Percentiles rank a stretch among this genome's conserved stretches.
Evolutionary conservation across 2,113 vertebrate species (phyloP).

Genomic region (Hiodon tergisus): DNA sequence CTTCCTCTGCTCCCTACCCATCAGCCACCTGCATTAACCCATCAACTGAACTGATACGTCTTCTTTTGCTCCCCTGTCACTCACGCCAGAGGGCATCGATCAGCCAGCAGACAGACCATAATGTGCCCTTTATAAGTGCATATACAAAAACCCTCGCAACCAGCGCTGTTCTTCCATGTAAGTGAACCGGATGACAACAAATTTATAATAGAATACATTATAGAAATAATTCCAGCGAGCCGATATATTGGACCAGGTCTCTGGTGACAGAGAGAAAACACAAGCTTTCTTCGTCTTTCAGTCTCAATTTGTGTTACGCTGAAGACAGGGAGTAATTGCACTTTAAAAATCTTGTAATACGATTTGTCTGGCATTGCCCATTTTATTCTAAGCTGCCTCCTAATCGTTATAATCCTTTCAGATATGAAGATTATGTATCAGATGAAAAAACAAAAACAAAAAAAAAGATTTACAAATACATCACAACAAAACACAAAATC

Average conservation of each 20-base stretch:
- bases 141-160: too few relatives aligned
- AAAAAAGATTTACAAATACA: conserved; percentile 43
- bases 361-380: conserved; percentile 49
- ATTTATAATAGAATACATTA: too few relatives aligned
- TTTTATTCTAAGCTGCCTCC: conserved; percentile 30
- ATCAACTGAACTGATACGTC: too few relatives aligned
- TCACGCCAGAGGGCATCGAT: too few relatives aligned
- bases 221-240: too few relatives aligned
- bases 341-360: conserved; percentile 51
- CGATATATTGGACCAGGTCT: neutral
- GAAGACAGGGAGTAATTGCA: conserved; percentile 42
- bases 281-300: conserved; percentile 27
- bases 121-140: too few relatives aligned
- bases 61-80: too few relatives aligned
- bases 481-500: conserved; percentile 40
- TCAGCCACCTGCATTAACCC: too few relatives aligned
- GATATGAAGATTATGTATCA: conserved; percentile 51
- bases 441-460: conserved; percentile 35
- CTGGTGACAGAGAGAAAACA: conserved; percentile 23
- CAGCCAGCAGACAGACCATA: too few relatives aligned
- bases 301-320: conserved; percentile 42
- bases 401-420: conserved; percentile 46
- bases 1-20: too few relatives aligned
- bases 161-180: too few relatives aligned
- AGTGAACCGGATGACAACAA: too few relatives aligned